A percentile compares a stretch with the other conserved stretches of the same genome.
Evolutionary conservation across 37 sponge, comb jelly and placozoan genomes (phyloP).

Genomic region (Halichondria panicea): DNA sequence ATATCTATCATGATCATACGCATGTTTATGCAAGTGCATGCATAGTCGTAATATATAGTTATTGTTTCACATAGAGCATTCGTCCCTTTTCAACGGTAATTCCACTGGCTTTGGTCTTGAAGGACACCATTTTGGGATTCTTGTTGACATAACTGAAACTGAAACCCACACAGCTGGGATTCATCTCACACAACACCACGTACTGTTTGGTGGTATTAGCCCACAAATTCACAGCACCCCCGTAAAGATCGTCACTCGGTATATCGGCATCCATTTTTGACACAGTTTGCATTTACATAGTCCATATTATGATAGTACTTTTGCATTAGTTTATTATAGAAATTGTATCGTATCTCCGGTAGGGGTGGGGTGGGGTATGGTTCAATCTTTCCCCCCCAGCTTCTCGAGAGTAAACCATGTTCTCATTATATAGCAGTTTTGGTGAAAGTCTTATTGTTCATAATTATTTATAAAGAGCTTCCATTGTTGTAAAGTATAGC

Average conservation of each 20-base stretch:
- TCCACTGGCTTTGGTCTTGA: too few relatives aligned
- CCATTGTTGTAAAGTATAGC: slow-evolving; percentile 60
- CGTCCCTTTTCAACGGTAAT: too few relatives aligned
- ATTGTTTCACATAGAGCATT: too few relatives aligned
- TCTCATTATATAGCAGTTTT: background rate
- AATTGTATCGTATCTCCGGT: slow-evolving; percentile 33
- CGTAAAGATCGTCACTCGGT: slow-evolving; percentile 13
- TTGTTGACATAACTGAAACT: too few relatives aligned
- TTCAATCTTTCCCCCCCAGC: slow-evolving; percentile 5
- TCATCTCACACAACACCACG: slow-evolving; percentile 39
- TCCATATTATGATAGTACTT: slow-evolving; percentile 31
- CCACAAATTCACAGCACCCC: slow-evolving; percentile 8
- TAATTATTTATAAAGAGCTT: slow-evolving; percentile 27
- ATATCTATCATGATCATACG: too few relatives aligned
- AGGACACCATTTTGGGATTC: too few relatives aligned
- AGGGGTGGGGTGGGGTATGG: slow-evolving; percentile 39
- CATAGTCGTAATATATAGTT: too few relatives aligned
- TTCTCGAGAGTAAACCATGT: slow-evolving; percentile 12
- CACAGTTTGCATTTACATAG: background rate
- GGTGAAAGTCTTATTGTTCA: slow-evolving; percentile 3
- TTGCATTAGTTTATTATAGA: background rate
- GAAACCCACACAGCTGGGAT: slow-evolving; percentile 63
- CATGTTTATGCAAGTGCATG: too few relatives aligned
- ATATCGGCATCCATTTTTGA: slow-evolving; percentile 14
- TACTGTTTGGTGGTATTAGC: slow-evolving; percentile 30